Percentiles rank a stretch among this genome's conserved stretches.
phyloP scores from a whole-genome alignment of 1,140 invertebrate species.

The Plutomurus gul region DNA sequence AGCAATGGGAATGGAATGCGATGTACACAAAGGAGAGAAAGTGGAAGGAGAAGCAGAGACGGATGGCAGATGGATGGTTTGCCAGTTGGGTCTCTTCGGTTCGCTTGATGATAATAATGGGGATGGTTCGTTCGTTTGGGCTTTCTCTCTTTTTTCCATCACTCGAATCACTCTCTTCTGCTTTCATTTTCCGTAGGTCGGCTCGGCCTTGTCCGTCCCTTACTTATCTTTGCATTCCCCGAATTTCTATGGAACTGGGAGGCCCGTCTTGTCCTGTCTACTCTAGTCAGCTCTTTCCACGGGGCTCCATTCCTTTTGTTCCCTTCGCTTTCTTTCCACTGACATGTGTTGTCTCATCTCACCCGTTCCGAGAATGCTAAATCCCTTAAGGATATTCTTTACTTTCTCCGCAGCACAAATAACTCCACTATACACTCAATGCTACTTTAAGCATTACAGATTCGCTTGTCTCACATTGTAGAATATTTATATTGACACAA shows the following conservation, averaged over 20 bases:
- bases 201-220: neutral
- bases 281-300: neutral
- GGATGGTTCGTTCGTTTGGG: neutral
- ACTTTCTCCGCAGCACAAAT: slow-evolving; percentile 33
- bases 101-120: slow-evolving; percentile 38
- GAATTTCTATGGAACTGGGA: too few relatives aligned
- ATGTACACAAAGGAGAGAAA: neutral
- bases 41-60: neutral
- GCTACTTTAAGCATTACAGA: too few relatives aligned
- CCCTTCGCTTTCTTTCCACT: neutral
- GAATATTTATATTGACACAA: too few relatives aligned
- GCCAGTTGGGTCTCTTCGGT: slow-evolving; percentile 15
- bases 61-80: neutral
- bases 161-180: neutral
- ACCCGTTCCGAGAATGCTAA: slow-evolving; percentile 30
- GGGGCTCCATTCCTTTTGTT: neutral
- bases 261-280: too few relatives aligned
- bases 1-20: neutral
- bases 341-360: neutral
- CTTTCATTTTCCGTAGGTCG: too few relatives aligned
- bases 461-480: too few relatives aligned
- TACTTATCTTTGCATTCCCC: neutral
- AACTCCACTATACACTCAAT: neutral
- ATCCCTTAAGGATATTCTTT: slow-evolving; percentile 41
- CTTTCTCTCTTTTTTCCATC: neutral